Percentiles rank a stretch among this genome's conserved stretches.
Evolutionary conservation across 2,797 vertebrate genomes (phyloP).

Genomic region (Smutsia temminckii): DNA sequence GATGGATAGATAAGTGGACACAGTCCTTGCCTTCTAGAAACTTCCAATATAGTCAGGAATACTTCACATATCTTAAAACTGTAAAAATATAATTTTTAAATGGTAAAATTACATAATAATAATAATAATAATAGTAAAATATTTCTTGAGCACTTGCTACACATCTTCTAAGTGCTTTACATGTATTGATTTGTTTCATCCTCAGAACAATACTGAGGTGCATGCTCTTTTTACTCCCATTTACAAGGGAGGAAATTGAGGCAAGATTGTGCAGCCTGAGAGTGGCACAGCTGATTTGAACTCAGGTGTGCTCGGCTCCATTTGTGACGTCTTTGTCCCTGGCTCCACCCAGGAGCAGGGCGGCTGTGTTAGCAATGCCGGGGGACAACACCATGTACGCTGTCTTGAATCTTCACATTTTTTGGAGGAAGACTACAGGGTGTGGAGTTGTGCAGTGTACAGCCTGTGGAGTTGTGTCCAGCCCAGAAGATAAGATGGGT

Average conservation of each 20-base stretch:
- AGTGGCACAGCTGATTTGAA: not conserved
- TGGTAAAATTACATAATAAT: not conserved
- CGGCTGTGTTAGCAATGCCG: not conserved
- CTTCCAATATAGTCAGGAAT: not conserved
- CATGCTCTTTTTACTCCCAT: not conserved
- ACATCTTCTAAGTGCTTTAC: not conserved
- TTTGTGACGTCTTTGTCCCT: not conserved
- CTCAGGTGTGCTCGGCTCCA: rapidly evolving
- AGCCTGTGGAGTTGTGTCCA: not conserved
- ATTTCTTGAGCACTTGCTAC: not conserved
- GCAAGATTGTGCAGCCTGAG: not conserved
- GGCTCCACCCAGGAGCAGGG: not conserved
- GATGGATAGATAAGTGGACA: not conserved
- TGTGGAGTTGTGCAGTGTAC: not conserved
- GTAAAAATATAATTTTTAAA: not conserved
- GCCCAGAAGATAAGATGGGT: not conserved
- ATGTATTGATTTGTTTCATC: not conserved
- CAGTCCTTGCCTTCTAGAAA: not conserved
- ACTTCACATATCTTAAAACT: no score
- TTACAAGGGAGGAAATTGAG: not conserved
- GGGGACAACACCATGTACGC: rapidly evolving
- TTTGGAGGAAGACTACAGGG: no score
- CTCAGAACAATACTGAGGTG: not conserved
- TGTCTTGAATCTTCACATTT: no score
- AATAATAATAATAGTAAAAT: not conserved